Conservation (phyloP, 1,140 invertebrate genomes). For the Aricia agestis region DNA sequence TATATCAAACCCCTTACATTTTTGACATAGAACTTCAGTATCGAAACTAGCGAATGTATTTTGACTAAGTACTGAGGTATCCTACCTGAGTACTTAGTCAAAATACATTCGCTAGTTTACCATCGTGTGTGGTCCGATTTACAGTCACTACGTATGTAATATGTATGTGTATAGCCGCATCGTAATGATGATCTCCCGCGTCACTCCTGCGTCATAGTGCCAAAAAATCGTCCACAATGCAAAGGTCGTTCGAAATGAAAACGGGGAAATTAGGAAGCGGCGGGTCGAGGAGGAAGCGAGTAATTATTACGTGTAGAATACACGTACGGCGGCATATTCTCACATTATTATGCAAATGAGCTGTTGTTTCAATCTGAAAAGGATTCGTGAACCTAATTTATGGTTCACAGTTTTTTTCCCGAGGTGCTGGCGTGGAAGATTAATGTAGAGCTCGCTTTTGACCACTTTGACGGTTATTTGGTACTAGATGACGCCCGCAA, state of each 20-base stretch:
- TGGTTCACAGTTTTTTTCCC: constrained; percentile 4
- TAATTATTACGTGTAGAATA: not conserved
- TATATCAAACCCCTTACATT: too few relatives aligned
- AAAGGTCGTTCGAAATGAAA: not conserved
- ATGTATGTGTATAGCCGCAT: too few relatives aligned
- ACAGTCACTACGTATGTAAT: too few relatives aligned
- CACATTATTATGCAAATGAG: constrained; percentile 13
- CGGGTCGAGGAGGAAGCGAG: not conserved
- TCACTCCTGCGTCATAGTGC: too few relatives aligned
- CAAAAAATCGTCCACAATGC: not conserved
- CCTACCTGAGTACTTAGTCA: too few relatives aligned
- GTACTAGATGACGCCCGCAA: too few relatives aligned
- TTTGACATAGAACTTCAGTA: too few relatives aligned
- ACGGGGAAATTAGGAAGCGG: not conserved
- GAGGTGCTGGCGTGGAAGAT: not conserved
- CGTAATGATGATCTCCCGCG: too few relatives aligned
- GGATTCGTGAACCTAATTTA: not conserved
- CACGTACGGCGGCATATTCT: not conserved
- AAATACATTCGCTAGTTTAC: too few relatives aligned
- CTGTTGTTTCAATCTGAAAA: not conserved
- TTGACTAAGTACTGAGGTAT: too few relatives aligned
- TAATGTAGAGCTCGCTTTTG: not conserved
- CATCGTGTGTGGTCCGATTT: too few relatives aligned
- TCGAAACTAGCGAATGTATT: too few relatives aligned
- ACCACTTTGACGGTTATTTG: not conserved